Evolutionary conservation across 2,888 invertebrate species (phyloP).

Genomic region (Sminthurinus aureus): DNA sequence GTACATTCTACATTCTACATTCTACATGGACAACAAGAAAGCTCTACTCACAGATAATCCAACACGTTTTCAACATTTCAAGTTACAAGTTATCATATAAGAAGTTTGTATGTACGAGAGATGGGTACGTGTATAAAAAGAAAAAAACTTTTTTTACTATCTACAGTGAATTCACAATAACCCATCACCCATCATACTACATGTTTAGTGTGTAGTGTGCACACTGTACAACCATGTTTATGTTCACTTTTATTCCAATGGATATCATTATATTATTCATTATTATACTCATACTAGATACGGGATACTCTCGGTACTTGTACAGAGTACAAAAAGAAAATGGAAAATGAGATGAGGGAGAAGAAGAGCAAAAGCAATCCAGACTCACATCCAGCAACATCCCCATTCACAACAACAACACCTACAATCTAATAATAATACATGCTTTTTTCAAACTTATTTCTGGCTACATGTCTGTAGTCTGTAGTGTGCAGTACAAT

Average conservation of each 20-base stretch:
- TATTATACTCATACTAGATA: background rate
- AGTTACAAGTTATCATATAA: background rate
- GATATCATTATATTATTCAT: conserved; percentile 1
- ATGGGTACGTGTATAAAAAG: background rate
- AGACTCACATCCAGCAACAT: background rate
- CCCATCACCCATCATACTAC: background rate
- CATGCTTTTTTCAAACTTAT: too few species aligned
- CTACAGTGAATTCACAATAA: too few species aligned
- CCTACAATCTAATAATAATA: background rate
- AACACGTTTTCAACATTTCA: conserved; percentile 1
- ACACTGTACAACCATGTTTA: too few species aligned
- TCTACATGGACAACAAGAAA: background rate
- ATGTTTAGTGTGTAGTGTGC: too few species aligned
- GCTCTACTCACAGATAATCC: background rate
- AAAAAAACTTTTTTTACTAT: background rate
- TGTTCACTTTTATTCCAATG: background rate
- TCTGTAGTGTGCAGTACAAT: too few species aligned
- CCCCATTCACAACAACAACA: background rate
- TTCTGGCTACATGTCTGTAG: too few species aligned
- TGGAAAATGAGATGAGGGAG: too few species aligned
- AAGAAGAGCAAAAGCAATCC: too few species aligned
- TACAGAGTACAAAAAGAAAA: too few species aligned
- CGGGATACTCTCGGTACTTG: too few species aligned
- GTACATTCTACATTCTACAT: background rate
- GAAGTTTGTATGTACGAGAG: background rate